Evolutionary conservation across 2,113 vertebrate genomes (phyloP).

Genomic region (Tretioscincus oriximinensis): DNA sequence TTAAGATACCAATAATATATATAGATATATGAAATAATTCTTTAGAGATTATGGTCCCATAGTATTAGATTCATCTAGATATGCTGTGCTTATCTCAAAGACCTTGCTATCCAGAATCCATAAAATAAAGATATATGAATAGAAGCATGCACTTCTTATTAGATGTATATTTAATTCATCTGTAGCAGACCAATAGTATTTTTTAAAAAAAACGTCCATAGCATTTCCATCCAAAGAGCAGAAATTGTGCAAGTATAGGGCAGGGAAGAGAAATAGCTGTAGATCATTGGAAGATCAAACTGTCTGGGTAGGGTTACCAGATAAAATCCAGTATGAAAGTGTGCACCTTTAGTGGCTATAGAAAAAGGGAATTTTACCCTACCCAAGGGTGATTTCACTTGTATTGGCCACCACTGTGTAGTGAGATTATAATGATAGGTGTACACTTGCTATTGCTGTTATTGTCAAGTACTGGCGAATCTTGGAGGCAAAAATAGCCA

Average conservation of each 20-base stretch:
- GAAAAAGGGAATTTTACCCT: not conserved
- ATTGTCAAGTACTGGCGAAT: no score
- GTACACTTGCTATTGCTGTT: no score
- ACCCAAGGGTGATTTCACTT: no score
- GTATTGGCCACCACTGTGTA: no score
- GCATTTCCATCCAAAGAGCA: conserved; percentile 2
- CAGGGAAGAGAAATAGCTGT: not conserved
- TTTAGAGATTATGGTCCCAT: not conserved
- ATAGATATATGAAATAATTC: not conserved
- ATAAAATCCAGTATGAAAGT: no score
- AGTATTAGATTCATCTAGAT: not conserved
- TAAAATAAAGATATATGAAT: conserved; percentile 1
- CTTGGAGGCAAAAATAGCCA: no score
- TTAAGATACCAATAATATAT: not conserved
- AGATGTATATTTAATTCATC: conserved; percentile 33
- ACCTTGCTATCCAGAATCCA: not conserved
- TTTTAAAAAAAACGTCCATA: conserved; percentile 27
- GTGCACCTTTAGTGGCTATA: no score
- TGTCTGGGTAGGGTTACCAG: no score
- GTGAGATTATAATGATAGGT: no score
- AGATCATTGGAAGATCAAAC: not conserved
- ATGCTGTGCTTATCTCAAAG: not conserved
- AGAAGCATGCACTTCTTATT: not conserved
- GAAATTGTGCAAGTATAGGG: not conserved
- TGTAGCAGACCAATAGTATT: conserved; percentile 39